Base-by-base conservation (phyloP, 1,140 invertebrate genomes). In the Drosophila lini region DNA sequence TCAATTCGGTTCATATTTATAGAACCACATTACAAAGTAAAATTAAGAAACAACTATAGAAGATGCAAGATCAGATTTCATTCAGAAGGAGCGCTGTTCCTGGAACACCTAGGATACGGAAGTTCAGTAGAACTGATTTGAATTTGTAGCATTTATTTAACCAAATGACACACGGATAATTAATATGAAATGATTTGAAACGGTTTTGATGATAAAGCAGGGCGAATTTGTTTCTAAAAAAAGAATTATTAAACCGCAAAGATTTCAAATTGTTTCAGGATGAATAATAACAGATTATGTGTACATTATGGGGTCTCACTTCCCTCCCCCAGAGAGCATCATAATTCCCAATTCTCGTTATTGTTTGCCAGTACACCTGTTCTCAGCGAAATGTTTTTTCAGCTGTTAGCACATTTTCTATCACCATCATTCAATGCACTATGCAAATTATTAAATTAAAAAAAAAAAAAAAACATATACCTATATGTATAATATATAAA, bases 381-480 rank as follows among this genome's bases (percentile, higher is more conserved):
- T 65, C 57, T 41, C 63, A 67, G 25, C 44, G 45, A 10, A 52
- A 34, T 69, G 47, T 69, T 55, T 53, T 55, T 34, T 41, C 61
- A 53, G 47, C 38, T 67, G 38, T 44, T 69, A n/a, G 32, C 65
- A 69, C 65, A 67, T 45, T 10, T 63, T 38, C 38, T 28, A 38
- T 34, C n/a, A 44, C 45, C 40, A 28, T 61, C 60, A 65, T 19
- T 22, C 36, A 52, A 53, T 67, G 65, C 65, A 69, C 32, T 69
- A 67, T 69, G 62, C 62, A 69, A 69, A 69, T 69, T 44, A 67
- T 55, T 53, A 16, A 42, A 56, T 25, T 25, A 10, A 25, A 56
- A 48, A 42, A 63, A 10, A 25, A 56, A 48, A 42, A 63, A 36
- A 0, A 19, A 19, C 19, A 0, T 19, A 19, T 19, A 19, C 19